Evolutionary conservation across 2,888 invertebrate genomes (phyloP).

Genomic region (Zhengitettix transpicula): DNA sequence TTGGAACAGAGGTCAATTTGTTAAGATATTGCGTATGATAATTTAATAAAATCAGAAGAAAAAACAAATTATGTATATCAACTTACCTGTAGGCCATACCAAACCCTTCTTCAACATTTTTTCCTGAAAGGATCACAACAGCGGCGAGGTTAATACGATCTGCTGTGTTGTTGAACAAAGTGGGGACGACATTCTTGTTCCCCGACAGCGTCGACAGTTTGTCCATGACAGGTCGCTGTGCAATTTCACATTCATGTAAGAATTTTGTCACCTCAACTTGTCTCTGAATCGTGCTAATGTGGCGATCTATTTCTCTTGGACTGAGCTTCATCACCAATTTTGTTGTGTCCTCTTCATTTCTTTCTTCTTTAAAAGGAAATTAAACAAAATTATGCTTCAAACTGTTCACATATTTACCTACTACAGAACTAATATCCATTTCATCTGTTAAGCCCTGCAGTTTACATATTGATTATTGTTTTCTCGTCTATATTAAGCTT

Average conservation of each 20-base stretch:
- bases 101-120: conserved; percentile 52
- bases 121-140: conserved; percentile 46
- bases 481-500: no score
- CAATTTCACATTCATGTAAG: conserved; percentile 44
- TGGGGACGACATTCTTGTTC: conserved; percentile 30
- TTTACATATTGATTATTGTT: no score
- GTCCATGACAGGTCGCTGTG: conserved; percentile 17
- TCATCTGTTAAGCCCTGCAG: neutral
- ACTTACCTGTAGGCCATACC: conserved; percentile 48
- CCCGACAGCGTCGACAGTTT: neutral
- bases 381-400: neutral
- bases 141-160: conserved; percentile 55
- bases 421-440: neutral
- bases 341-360: neutral
- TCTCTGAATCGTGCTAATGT: conserved; percentile 61
- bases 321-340: conserved; percentile 45
- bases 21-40: no score
- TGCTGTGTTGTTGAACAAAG: conserved; percentile 50
- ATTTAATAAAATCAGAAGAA: no score
- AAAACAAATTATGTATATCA: no score
- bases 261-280: conserved; percentile 69
- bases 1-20: no score
- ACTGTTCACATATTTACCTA: neutral
- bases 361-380: neutral
- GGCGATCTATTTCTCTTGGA: conserved; percentile 51